Conservation (phyloP, 1,140 invertebrate species). For the Orchesella cincta region DNA sequence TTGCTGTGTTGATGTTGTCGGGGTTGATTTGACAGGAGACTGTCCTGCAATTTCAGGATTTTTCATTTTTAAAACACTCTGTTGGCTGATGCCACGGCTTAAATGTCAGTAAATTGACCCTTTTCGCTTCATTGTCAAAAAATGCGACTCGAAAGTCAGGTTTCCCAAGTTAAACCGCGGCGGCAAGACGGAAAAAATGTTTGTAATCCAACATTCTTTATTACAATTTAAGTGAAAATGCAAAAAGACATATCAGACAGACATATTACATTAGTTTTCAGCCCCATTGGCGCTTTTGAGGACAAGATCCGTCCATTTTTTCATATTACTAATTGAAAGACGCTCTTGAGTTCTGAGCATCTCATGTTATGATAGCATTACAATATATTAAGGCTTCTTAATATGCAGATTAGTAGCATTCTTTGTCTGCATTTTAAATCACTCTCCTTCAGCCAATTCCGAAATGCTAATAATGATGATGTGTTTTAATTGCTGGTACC, state of each 20-base stretch:
- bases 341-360: background rate
- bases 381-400: background rate
- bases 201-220: background rate
- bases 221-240: constrained; percentile 23
- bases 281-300: background rate
- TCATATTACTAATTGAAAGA: background rate
- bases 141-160: background rate
- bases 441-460: background rate
- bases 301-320: background rate
- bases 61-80: background rate
- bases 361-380: constrained; percentile 2
- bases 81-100: background rate
- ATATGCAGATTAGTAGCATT: constrained; percentile 12
- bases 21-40: too few species aligned
- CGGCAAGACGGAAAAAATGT: background rate
- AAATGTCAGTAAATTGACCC: background rate
- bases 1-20: too few species aligned
- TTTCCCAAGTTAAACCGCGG: background rate
- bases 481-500: background rate
- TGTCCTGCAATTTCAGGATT: background rate
- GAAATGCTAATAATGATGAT: background rate
- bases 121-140: background rate
- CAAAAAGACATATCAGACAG: background rate
- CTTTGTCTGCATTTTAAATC: background rate
- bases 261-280: constrained; percentile 1